Percentiles rank a stretch among this genome's conserved stretches.
Evolutionary conservation across 2,797 vertebrate genomes (phyloP).

Genomic region (Gallinago stenura): DNA sequence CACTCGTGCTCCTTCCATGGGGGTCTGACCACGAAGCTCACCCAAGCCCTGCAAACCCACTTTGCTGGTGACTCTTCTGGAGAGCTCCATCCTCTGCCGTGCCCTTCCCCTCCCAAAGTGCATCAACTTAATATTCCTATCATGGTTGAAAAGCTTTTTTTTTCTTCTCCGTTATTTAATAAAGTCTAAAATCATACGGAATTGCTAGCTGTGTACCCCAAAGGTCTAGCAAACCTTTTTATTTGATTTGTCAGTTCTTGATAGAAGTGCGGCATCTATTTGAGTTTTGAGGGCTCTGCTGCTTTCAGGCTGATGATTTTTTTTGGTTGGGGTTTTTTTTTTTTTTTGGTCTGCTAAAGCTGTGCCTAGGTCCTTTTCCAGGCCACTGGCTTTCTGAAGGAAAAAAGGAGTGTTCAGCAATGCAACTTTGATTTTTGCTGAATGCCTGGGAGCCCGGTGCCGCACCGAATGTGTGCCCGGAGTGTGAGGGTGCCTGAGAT

Average conservation of each 20-base stretch:
- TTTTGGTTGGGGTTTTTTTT: too few species aligned
- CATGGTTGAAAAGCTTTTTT: neutral
- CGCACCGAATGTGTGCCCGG: accelerated
- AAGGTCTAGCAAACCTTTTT: neutral
- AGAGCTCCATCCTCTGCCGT: neutral
- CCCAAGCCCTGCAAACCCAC: too few species aligned
- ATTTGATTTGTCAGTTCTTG: neutral
- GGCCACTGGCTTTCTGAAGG: neutral
- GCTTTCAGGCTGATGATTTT: neutral
- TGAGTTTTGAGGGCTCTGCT: neutral
- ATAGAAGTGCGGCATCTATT: neutral
- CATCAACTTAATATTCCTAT: neutral
- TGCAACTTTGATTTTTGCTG: neutral
- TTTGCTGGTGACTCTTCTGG: neutral
- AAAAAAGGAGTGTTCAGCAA: neutral
- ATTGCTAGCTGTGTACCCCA: neutral
- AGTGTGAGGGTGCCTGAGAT: neutral
- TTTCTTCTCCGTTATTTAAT: neutral
- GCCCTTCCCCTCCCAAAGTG: neutral
- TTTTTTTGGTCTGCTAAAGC: neutral
- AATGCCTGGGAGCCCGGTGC: neutral
- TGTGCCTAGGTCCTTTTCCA: neutral
- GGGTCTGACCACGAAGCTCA: neutral
- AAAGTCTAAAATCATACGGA: neutral
- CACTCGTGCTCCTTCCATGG: neutral